Base-by-base conservation (phyloP, 2,888 invertebrate genomes). In the Drosophila kambysellisi region DNA sequence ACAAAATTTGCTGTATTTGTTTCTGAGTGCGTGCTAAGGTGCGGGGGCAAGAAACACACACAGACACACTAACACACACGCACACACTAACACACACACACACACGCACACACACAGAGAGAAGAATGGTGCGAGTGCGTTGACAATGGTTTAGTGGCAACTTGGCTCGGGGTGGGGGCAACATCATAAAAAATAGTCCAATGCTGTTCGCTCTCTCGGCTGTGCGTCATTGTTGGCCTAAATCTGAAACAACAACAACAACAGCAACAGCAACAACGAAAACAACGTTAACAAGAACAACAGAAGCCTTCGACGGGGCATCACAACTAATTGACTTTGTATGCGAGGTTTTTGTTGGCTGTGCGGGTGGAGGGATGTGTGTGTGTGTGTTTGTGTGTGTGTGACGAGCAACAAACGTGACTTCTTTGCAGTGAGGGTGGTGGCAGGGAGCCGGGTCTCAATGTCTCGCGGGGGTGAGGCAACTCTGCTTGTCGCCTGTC, bases 151-250 rank as follows among this genome's bases (percentile, higher is more conserved):
- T 56, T 54, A 37, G 56, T 52, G 59, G 60, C 29, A 52, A 48
- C 30, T 37, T 51, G 41, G n/a, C 60, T 54, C 15, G 41, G 50
- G 65, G 63, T 60, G 80, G 80, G 59, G 81, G 78, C 78, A 81
- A 74, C 80, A 81, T 67, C 75, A 72, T 81, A 83, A 77, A 81
- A 79, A 81, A 84, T 69, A 75, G 85, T 77, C 88, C 82, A 87
- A 67, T 79, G 77, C 59, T 76, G 74, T 70, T 56, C 17, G 4
- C 32, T 52, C 17, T 15, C 20, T 37, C 65, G 50, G 64, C 73
- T 86, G 87, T 86, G 86, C 86, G 86, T 86, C 86, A 88, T 82
- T 88, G 82, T 83, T 88, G 86, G 89, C 86, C 86, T 88, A 82
- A 76, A 86, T 81, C 79, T 80, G 39, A 43, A 76, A 73, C 74